phyloP scores from a whole-genome alignment of 2,113 vertebrate species.

The Neogale vison region DNA sequence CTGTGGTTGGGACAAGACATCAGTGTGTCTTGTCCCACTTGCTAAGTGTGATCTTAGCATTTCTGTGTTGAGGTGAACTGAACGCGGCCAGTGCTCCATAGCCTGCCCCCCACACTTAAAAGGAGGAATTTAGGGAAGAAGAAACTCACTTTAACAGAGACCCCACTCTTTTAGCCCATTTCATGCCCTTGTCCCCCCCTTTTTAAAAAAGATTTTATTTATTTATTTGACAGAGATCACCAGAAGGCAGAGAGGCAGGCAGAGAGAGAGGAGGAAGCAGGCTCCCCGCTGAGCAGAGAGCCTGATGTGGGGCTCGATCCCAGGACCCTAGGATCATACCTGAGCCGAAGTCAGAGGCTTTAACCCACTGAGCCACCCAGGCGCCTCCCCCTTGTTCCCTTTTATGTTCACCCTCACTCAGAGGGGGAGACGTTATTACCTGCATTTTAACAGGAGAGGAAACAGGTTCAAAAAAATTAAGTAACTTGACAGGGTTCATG shows the following conservation, averaged over 20 bases:
- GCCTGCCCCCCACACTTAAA: neutral
- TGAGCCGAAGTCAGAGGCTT: no score
- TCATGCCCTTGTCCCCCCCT: neutral
- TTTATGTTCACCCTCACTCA: neutral
- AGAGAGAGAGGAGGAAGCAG: no score
- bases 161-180: neutral
- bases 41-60: neutral
- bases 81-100: neutral
- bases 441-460: neutral
- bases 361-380: no score
- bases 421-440: neutral
- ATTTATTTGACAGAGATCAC: no score
- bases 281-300: no score
- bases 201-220: no score
- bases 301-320: no score
- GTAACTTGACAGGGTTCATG: neutral
- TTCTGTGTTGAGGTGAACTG: neutral
- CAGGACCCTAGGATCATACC: no score
- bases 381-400: neutral
- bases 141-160: neutral
- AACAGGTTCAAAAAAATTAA: constrained; percentile 17
- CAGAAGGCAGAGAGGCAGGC: no score
- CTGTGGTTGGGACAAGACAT: neutral
- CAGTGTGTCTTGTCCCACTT: no score
- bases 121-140: neutral